These are phyloP conservation scores for Phallusia fumigata DNA, from an alignment of 23 tunicate genomes.

Conservation along the genomic window DNA sequence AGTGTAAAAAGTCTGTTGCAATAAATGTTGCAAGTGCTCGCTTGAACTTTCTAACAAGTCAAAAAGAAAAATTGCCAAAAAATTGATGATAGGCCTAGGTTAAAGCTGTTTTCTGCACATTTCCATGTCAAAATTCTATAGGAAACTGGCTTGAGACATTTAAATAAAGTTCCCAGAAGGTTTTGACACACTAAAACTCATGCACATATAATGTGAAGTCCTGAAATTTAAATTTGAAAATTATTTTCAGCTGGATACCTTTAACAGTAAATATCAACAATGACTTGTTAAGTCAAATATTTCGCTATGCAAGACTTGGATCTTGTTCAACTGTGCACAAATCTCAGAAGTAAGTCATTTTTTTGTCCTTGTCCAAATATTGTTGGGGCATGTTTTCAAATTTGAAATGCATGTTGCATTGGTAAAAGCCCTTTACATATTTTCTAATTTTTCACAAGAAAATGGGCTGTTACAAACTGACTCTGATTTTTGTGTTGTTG, in stretches of 20 bases:
- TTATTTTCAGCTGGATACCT: conserved; percentile 79
- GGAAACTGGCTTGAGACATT: too few relatives aligned
- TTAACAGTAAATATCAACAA: conserved; percentile 56
- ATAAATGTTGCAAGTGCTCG: background rate
- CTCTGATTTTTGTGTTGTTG: background rate
- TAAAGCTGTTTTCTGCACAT: too few relatives aligned
- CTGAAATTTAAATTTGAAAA: too few relatives aligned
- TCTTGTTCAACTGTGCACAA: conserved; percentile 7
- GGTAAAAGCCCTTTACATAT: too few relatives aligned
- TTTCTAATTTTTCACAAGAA: conserved; percentile 2
- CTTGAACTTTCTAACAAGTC: too few relatives aligned
- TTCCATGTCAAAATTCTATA: too few relatives aligned
- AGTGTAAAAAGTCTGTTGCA: background rate
- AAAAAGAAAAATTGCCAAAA: too few relatives aligned
- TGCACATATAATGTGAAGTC: too few relatives aligned
- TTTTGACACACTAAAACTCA: too few relatives aligned
- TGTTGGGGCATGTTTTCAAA: background rate
- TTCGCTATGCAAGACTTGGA: conserved; percentile 77
- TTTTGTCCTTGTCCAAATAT: background rate
- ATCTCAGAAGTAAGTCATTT: conserved; percentile 7
- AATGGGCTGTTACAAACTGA: background rate
- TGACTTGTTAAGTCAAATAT: conserved; percentile 52
- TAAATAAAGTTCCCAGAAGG: too few relatives aligned
- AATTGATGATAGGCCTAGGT: too few relatives aligned
- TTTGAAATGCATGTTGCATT: background rate